Evolutionary conservation across 2,797 vertebrate genomes (phyloP).

Genomic region (Acanthornis magna): DNA sequence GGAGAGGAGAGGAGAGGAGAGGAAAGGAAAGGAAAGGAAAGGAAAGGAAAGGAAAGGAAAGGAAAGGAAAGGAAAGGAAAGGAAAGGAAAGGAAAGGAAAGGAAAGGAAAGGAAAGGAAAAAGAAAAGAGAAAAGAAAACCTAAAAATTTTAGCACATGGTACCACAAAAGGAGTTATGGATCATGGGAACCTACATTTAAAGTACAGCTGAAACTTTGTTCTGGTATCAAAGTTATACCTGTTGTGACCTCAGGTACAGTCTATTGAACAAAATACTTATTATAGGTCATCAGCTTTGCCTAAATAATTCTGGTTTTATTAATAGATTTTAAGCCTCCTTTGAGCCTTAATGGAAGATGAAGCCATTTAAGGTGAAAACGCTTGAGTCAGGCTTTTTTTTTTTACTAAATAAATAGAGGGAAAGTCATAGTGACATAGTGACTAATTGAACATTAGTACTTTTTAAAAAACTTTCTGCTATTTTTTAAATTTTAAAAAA

Average conservation of each 20-base stretch:
- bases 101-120: too few species aligned
- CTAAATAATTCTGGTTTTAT: not conserved
- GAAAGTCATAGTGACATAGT: too few species aligned
- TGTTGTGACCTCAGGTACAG: not conserved
- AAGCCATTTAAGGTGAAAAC: not conserved
- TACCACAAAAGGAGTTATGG: not conserved
- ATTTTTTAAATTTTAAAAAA: too few species aligned
- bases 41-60: too few species aligned
- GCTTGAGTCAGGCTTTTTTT: not conserved
- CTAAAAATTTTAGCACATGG: accelerated
- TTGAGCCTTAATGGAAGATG: not conserved
- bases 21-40: too few species aligned
- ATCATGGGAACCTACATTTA: not conserved
- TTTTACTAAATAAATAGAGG: not conserved
- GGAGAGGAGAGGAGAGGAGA: too few species aligned
- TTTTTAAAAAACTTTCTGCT: not conserved
- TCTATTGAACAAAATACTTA: not conserved
- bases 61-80: too few species aligned
- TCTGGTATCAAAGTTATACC: not conserved
- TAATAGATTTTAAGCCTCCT: not conserved
- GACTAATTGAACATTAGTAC: not conserved
- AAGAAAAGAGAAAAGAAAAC: not conserved
- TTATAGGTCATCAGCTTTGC: not conserved
- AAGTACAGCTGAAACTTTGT: not conserved
- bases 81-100: too few species aligned